phyloP scores from a whole-genome alignment of 1,140 invertebrate genomes.

The Mylabris phalerata region DNA sequence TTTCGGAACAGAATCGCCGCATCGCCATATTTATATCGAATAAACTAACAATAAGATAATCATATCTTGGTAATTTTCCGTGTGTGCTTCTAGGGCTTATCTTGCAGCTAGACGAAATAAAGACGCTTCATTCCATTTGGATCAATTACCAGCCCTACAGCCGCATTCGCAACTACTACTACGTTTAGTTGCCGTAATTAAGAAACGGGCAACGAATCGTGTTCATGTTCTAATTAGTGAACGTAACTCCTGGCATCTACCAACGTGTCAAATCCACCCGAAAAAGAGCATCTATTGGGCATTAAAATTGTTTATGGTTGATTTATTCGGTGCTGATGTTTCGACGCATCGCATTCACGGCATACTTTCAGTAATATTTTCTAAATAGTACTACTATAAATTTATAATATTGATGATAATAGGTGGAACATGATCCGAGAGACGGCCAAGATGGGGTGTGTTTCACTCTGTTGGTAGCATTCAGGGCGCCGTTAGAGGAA shows the following conservation, averaged over 20 bases:
- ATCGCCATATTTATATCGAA: neutral
- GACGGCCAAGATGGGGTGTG: conserved; percentile 69
- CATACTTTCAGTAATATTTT: conserved; percentile 51
- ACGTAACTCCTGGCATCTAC: conserved; percentile 72
- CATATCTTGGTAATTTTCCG: conserved; percentile 8
- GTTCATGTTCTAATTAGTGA: conserved; percentile 79
- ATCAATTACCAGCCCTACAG: conserved; percentile 61
- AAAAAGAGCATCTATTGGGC: conserved; percentile 79
- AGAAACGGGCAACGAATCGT: conserved; percentile 76
- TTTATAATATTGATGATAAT: neutral
- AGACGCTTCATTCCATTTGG: conserved; percentile 57
- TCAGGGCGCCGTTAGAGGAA: conserved; percentile 76
- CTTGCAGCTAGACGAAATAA: conserved; percentile 36
- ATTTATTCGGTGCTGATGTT: conserved; percentile 81
- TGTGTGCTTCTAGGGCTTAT: conserved; percentile 20
- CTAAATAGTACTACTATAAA: neutral
- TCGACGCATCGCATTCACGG: conserved; percentile 81
- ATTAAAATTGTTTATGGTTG: conserved; percentile 82
- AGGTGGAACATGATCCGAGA: conserved; percentile 48
- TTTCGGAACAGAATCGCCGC: neutral
- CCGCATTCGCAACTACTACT: conserved; percentile 68
- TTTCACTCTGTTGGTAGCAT: conserved; percentile 77
- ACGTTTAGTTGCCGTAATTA: conserved; percentile 69
- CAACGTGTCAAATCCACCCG: conserved; percentile 82
- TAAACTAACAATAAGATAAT: neutral